Evolutionary conservation across 2,797 vertebrate genomes (phyloP).

Genomic region (Hippoglossus hippoglossus): DNA sequence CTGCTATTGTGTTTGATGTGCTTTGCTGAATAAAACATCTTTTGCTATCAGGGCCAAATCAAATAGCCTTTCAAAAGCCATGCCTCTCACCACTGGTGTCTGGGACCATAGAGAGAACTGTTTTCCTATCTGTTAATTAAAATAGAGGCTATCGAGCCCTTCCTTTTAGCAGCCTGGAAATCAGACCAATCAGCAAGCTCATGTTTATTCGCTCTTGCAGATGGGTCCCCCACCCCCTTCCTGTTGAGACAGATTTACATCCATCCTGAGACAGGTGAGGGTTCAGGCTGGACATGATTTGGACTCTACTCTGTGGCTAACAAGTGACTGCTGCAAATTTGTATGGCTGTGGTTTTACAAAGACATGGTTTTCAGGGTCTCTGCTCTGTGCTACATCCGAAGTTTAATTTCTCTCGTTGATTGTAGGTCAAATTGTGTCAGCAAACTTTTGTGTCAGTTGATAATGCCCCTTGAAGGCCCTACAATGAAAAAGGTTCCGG

Average conservation of each 20-base stretch:
- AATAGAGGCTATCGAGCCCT: slow-evolving; percentile 5
- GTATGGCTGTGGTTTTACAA: too few species aligned
- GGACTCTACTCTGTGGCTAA: too few species aligned
- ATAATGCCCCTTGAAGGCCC: background rate
- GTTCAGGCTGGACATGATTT: background rate
- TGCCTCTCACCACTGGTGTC: slow-evolving; percentile 44
- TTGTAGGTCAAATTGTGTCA: background rate
- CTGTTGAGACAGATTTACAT: background rate
- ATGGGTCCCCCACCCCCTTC: background rate
- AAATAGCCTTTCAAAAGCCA: slow-evolving; percentile 66
- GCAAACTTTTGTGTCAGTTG: too few species aligned
- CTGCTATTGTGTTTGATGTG: slow-evolving; percentile 64
- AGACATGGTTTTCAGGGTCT: background rate
- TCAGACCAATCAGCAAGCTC: background rate
- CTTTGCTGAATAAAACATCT: slow-evolving; percentile 72
- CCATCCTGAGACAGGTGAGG: background rate
- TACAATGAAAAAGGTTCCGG: background rate
- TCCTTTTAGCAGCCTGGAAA: background rate
- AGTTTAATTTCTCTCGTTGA: background rate
- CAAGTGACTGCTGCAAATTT: too few species aligned
- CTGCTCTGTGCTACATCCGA: background rate
- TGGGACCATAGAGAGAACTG: slow-evolving; percentile 40
- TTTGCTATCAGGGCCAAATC: slow-evolving; percentile 63
- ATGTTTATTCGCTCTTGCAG: background rate
- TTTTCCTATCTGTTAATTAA: slow-evolving; percentile 44